Evolutionary conservation across 2,888 invertebrate genomes (phyloP), one percentile per base, ranked within the genome.

Genomic region (Drosophila kanekoi): DNA sequence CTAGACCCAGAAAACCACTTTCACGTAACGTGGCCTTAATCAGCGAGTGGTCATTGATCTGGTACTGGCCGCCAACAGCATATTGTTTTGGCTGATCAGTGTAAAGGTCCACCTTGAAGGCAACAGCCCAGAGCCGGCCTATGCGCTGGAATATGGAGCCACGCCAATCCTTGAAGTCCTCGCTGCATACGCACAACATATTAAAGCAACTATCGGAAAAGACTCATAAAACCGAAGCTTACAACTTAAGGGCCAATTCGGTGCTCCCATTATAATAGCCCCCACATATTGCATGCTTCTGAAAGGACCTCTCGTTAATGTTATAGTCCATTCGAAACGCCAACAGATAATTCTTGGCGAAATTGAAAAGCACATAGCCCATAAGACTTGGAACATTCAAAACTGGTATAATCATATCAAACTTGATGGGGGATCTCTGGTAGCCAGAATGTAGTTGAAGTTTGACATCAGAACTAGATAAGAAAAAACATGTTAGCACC

Each of bases 141-240:
- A 82, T 1, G 0, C 80, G 60, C 14, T 80, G 71, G 14, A 83
- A 83, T 5, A 86, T 16, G 0, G 88, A 87, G 0, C 74, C 88
- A 2, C 82, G 73, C 9, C 79, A n/a, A 28, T 72, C 37, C 2
- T 58, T 11, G 1, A 86, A 80, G 8, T 83, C 82, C 32, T 85
- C 83, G 0, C 82, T 82, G 35, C 8, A 18, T 37, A 2, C 0
- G 1, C 1, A 45, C 4, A 20, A 10, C 0, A 13, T 8, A 18
- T n/a, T n/a, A 9, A 33, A 35, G 0, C 8, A 6, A n/a, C n/a
- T 28, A 28, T 8, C 3, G 28, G 8, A 28, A 28, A 9, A 43
- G 1, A 13, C 1, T 35, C 13, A 1, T 11, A 10, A 10, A 8
- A 32, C 1, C 1, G 37, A 0, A n/a, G 16, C 78, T 49, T 53